A percentile compares a stretch with the other conserved stretches of the same genome.
These are phyloP conservation scores for Drosophila aff. DNA, from an alignment of 1,140 invertebrate genomes.

Conservation along the genomic window DNA sequence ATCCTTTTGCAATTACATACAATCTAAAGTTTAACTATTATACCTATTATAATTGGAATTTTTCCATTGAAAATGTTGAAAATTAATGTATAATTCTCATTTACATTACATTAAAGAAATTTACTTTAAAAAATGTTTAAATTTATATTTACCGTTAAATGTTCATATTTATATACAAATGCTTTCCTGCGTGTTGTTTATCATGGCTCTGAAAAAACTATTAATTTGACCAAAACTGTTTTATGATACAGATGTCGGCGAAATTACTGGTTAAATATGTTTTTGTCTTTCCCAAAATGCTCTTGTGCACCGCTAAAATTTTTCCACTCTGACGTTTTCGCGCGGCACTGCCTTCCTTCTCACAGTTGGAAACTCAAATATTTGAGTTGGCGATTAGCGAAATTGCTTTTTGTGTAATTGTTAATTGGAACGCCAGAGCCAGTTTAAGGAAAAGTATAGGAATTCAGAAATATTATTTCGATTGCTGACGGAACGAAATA, in stretches of 20 bases:
- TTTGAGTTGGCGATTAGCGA: slow-evolving; percentile 50
- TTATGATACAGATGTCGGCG: slow-evolving; percentile 20
- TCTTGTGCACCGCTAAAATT: slow-evolving; percentile 30
- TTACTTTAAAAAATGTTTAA: background rate
- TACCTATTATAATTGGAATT: no score
- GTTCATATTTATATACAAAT: background rate
- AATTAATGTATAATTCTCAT: no score
- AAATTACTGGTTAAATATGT: slow-evolving; percentile 36
- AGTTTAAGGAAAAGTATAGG: slow-evolving; percentile 2
- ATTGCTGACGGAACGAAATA: slow-evolving; percentile 17
- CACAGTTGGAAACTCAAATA: slow-evolving; percentile 35
- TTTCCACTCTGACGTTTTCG: slow-evolving; percentile 54
- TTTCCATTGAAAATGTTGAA: no score
- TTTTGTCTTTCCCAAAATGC: slow-evolving; percentile 20
- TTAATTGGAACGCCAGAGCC: slow-evolving; percentile 49
- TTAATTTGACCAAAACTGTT: slow-evolving; percentile 15
- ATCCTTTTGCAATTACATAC: no score
- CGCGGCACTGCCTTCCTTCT: background rate
- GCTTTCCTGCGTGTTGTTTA: background rate
- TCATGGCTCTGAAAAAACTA: background rate
- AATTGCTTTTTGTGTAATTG: slow-evolving; percentile 54
- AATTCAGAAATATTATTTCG: slow-evolving; percentile 23
- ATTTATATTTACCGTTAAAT: background rate
- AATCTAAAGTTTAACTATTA: no score
- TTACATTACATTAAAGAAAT: background rate